phyloP scores from a whole-genome alignment of 1,140 invertebrate species.

The Harpegnathos saltator region DNA sequence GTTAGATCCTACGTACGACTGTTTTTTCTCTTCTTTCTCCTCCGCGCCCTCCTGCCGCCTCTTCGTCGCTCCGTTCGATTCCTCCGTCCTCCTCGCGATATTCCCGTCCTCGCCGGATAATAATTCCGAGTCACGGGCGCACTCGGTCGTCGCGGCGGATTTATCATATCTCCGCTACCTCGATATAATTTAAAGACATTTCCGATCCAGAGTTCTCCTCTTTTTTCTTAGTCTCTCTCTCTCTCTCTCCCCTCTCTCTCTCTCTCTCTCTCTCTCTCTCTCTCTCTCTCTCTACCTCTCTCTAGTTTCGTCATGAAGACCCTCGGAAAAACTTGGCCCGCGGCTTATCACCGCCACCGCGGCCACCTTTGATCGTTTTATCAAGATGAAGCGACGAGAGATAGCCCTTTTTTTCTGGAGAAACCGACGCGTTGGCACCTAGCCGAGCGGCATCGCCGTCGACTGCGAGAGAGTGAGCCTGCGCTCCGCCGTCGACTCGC shows the following conservation, averaged over 20 bases:
- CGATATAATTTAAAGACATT: background rate
- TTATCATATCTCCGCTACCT: background rate
- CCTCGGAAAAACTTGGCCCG: background rate
- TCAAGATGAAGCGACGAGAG: background rate
- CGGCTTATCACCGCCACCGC: background rate
- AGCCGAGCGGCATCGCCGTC: slow-evolving; percentile 20
- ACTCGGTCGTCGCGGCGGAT: background rate
- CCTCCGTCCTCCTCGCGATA: too few species aligned
- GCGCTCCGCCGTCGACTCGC: slow-evolving; percentile 57
- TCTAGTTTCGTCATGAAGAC: too few species aligned
- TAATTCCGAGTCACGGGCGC: background rate
- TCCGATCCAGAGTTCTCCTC: slow-evolving; percentile 8
- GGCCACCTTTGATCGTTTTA: slow-evolving; percentile 6
- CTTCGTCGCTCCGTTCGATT: background rate
- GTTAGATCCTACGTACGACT: slow-evolving; percentile 6
- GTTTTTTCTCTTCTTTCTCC: too few species aligned
- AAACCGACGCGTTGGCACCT: slow-evolving; percentile 55
- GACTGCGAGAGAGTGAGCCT: slow-evolving; percentile 30
- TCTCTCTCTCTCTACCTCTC: too few species aligned
- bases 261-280: too few species aligned
- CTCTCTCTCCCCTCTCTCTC: too few species aligned
- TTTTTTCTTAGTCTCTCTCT: too few species aligned
- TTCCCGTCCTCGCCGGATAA: background rate
- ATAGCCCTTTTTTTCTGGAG: slow-evolving; percentile 31
- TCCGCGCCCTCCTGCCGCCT: background rate